These are phyloP conservation scores for Ardeotis arabs DNA, from an alignment of 2,113 vertebrate species.

Conservation along the genomic window DNA sequence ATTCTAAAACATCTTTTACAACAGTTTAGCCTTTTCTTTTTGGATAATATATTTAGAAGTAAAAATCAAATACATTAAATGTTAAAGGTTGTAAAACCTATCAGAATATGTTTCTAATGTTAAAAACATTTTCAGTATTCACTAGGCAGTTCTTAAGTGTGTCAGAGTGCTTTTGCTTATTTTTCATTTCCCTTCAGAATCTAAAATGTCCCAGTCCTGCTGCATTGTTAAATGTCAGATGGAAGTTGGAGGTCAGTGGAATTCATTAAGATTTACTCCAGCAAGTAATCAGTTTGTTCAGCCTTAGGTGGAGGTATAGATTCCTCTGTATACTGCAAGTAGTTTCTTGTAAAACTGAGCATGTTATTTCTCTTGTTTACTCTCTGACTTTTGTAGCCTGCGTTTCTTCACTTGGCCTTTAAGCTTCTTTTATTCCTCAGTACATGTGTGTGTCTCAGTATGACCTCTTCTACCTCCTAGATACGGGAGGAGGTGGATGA, in stretches of 20 bases:
- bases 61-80: neutral
- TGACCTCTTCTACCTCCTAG: neutral
- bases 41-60: neutral
- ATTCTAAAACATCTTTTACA: neutral
- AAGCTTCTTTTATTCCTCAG: neutral
- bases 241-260: neutral
- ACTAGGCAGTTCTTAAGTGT: neutral
- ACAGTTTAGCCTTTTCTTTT: neutral
- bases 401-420: neutral
- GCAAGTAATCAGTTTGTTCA: neutral
- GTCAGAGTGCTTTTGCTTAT: neutral
- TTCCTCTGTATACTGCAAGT: neutral
- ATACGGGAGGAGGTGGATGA: neutral
- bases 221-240: neutral
- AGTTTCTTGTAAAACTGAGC: neutral
- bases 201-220: neutral
- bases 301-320: neutral
- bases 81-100: neutral
- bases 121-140: neutral
- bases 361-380: neutral
- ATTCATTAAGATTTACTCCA: neutral
- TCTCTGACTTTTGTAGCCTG: neutral
- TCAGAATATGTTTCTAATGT: neutral
- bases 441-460: neutral
- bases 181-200: neutral